Percentiles rank a stretch among this genome's conserved stretches.
phyloP scores from a whole-genome alignment of 2,797 vertebrate species.

The Halcyon chelicuti region DNA sequence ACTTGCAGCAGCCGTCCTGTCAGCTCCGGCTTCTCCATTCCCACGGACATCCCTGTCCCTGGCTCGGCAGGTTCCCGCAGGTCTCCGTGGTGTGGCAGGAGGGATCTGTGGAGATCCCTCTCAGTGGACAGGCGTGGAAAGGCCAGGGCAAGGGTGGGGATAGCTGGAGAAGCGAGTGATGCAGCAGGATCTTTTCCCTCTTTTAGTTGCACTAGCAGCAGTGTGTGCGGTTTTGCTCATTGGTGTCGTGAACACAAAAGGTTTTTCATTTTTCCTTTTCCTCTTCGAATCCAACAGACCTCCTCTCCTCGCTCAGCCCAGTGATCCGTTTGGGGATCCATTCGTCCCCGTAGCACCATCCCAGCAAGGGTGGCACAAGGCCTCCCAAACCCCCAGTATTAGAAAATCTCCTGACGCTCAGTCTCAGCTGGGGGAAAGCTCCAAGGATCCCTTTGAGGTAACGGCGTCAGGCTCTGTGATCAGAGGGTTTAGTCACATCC shows the following conservation, averaged over 20 bases:
- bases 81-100: rapidly evolving
- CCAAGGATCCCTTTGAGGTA: not conserved
- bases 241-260: not conserved
- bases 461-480: not conserved
- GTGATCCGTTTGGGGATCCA: not conserved
- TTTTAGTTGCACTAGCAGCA: too few relatives aligned
- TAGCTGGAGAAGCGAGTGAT: not conserved
- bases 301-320: not conserved
- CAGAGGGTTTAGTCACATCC: not conserved
- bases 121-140: rapidly evolving
- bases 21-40: not conserved
- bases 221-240: too few relatives aligned
- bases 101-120: not conserved
- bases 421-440: rapidly evolving
- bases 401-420: not conserved
- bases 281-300: not conserved
- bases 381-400: rapidly evolving
- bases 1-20: not conserved
- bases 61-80: not conserved
- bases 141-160: not conserved
- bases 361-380: not conserved
- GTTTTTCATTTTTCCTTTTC: not conserved
- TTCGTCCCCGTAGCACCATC: not conserved
- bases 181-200: not conserved
- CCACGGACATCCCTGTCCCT: not conserved